phyloP scores from a whole-genome alignment of 2,113 vertebrate species.

The Glareola pratincola region DNA sequence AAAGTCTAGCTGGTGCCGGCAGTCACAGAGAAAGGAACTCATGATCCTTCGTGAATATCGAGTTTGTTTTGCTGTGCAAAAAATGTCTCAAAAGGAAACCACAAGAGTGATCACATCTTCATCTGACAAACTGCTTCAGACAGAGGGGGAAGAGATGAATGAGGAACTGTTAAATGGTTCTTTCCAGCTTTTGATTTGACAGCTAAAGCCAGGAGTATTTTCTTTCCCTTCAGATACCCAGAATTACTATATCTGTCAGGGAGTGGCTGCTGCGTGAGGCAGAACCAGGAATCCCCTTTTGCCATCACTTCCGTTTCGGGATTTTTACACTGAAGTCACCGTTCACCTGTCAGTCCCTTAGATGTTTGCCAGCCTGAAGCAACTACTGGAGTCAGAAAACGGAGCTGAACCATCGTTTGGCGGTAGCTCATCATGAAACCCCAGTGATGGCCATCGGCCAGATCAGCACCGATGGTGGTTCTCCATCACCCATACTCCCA shows the following conservation, averaged over 20 bases:
- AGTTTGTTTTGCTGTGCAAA: neutral
- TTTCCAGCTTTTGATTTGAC: conserved; percentile 43
- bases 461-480: fast-evolving
- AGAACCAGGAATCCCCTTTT: neutral
- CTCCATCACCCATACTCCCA: neutral
- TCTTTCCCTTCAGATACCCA: neutral
- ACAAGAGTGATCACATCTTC: conserved; percentile 38
- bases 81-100: neutral
- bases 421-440: neutral
- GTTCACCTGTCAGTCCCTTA: neutral
- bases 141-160: conserved; percentile 26
- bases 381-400: neutral
- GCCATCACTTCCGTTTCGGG: neutral
- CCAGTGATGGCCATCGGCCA: fast-evolving
- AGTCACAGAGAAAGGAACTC: neutral
- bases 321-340: neutral
- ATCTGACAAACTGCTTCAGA: conserved; percentile 36
- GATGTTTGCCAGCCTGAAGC: neutral
- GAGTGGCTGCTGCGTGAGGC: neutral
- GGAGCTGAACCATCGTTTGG: neutral
- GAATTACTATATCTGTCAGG: neutral
- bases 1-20: neutral
- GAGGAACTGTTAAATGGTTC: conserved; percentile 52
- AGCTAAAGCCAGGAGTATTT: neutral
- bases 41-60: neutral